phyloP scores from a whole-genome alignment of 2,888 invertebrate genomes.

The Noctua janthe region DNA sequence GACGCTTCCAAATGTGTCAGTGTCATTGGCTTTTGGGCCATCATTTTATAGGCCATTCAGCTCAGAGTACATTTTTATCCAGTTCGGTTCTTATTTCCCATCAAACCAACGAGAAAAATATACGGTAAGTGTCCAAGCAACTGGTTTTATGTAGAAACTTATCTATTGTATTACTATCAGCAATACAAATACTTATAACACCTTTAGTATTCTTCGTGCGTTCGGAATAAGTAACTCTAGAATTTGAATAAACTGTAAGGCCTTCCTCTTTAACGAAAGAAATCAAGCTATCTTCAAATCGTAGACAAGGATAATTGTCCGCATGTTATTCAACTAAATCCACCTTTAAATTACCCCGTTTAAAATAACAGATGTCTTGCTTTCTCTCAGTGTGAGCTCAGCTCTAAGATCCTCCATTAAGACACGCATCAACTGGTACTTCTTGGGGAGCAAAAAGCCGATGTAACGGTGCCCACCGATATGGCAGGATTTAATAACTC shows the following conservation, averaged over 20 bases:
- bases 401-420: constrained; percentile 59
- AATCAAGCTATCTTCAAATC: constrained; percentile 30
- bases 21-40: constrained; percentile 62
- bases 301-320: constrained; percentile 24
- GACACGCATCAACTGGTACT: constrained; percentile 64
- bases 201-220: constrained; percentile 39
- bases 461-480: constrained; percentile 84
- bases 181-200: constrained; percentile 24
- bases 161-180: constrained; percentile 15
- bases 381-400: constrained; percentile 46
- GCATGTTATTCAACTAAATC: constrained; percentile 26
- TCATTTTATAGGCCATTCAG: constrained; percentile 40
- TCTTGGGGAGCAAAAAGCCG: constrained; percentile 77
- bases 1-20: constrained; percentile 52
- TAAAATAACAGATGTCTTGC: constrained; percentile 44
- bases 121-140: constrained; percentile 5
- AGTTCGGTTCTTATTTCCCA: constrained; percentile 31
- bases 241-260: constrained; percentile 42
- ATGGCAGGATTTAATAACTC: constrained; percentile 87
- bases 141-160: constrained; percentile 40
- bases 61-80: no score
- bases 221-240: constrained; percentile 48
- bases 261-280: constrained; percentile 51
- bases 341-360: constrained; percentile 18
- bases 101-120: constrained; percentile 21